Percentiles rank a stretch among this genome's conserved stretches.
phyloP scores from a whole-genome alignment of 2,888 invertebrate genomes.

The Phytoseiulus persimilis region DNA sequence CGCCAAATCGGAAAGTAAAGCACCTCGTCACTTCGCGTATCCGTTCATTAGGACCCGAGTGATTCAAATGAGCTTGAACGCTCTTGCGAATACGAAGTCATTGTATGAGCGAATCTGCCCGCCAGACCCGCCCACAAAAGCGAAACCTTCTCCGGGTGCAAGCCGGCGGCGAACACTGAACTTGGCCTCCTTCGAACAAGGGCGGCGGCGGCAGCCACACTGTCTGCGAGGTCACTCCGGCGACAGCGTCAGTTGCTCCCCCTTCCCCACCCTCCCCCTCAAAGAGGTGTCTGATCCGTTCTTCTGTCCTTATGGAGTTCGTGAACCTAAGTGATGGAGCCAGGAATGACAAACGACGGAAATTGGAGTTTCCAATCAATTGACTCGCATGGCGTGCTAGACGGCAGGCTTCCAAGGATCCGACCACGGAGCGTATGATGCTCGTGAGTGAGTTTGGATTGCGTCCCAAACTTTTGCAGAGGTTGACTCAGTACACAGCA shows the following conservation, averaged over 20 bases:
- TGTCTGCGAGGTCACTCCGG: constrained; percentile 8
- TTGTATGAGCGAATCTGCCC: neutral
- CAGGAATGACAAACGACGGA: neutral
- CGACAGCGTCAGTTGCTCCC: neutral
- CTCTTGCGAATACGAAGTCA: neutral
- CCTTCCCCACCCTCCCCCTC: no score
- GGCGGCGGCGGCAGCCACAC: constrained; percentile 13
- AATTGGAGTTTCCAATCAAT: neutral
- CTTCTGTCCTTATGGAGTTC: neutral
- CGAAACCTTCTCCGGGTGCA: neutral
- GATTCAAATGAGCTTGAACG: neutral
- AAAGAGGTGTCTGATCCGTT: neutral
- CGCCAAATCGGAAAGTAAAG: neutral
- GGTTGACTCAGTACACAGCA: neutral
- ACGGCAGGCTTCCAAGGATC: neutral
- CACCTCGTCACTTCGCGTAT: neutral
- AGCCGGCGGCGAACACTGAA: constrained; percentile 1
- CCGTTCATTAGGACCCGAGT: neutral
- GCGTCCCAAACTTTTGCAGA: neutral
- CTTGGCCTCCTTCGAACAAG: constrained; percentile 34
- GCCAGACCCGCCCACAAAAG: neutral
- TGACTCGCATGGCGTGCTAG: neutral
- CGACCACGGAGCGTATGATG: neutral
- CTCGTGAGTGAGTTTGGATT: neutral
- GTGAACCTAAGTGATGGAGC: neutral